These are phyloP conservation scores for Melangyna quadrimaculata DNA, from an alignment of 2,888 invertebrate species.

Conservation along the genomic window DNA sequence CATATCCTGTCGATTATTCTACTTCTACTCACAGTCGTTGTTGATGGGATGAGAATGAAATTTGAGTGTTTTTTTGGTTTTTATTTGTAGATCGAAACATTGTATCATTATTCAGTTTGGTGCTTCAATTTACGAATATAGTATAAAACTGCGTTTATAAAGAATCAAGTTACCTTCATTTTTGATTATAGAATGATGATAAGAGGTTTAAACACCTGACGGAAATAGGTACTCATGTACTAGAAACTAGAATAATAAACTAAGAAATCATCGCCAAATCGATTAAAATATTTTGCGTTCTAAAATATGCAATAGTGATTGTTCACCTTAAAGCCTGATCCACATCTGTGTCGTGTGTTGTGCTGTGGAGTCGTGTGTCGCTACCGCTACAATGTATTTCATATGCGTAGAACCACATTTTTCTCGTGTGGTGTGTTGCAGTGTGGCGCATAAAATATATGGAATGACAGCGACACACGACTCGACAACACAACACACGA, in stretches of 20 bases:
- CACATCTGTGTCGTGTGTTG: no score
- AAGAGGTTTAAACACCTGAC: conserved; percentile 2
- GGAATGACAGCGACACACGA: no score
- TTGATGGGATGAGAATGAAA: conserved; percentile 41
- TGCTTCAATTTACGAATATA: not conserved
- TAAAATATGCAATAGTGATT: no score
- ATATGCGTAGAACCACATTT: no score
- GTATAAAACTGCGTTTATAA: not conserved
- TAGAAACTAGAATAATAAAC: not conserved
- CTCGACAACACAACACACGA: no score
- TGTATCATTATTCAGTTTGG: conserved; percentile 45
- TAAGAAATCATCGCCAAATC: no score
- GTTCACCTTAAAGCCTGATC: no score
- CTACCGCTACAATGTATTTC: no score
- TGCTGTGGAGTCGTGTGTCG: no score
- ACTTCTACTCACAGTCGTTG: conserved; percentile 27
- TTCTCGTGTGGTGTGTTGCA: no score
- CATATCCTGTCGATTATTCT: conserved; percentile 78
- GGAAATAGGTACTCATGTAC: not conserved
- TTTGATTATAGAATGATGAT: not conserved
- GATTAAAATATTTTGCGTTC: no score
- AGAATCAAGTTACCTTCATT: conserved; percentile 45
- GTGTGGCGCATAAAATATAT: no score
- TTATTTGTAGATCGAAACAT: conserved; percentile 39
- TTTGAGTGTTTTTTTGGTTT: conserved; percentile 40